Percentiles rank a stretch among this genome's conserved stretches.
These are phyloP conservation scores for Adelges cooleyi DNA, from an alignment of 1,140 invertebrate species.

Conservation along the genomic window DNA sequence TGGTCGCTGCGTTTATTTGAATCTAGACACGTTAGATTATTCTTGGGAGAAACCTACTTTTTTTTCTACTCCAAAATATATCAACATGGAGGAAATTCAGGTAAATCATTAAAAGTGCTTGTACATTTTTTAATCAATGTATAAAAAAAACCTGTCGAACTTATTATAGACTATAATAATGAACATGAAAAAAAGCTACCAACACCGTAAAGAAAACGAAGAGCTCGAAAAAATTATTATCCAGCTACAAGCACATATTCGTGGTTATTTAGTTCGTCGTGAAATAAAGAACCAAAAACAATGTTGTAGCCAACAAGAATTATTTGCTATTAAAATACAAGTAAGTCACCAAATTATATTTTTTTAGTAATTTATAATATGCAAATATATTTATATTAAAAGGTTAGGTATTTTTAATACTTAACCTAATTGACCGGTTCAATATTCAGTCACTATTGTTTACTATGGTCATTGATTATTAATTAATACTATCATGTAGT, in stretches of 20 bases:
- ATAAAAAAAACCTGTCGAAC: too few species aligned
- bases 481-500: too few species aligned
- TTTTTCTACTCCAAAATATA: neutral
- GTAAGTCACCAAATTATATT: too few species aligned
- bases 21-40: slow-evolving; percentile 37
- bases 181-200: slow-evolving; percentile 24
- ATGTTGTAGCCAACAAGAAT: neutral
- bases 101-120: neutral
- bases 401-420: slow-evolving; percentile 41
- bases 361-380: too few species aligned
- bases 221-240: slow-evolving; percentile 34
- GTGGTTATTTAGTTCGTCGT: slow-evolving; percentile 52
- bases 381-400: neutral
- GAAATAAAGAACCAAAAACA: slow-evolving; percentile 38
- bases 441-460: too few species aligned
- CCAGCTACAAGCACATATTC: slow-evolving; percentile 49
- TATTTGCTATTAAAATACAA: slow-evolving; percentile 17
- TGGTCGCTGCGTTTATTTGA: slow-evolving; percentile 38
- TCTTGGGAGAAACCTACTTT: slow-evolving; percentile 38
- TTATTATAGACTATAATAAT: slow-evolving; percentile 12
- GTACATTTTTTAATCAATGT: too few species aligned
- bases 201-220: slow-evolving; percentile 14
- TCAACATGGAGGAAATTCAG: slow-evolving; percentile 26
- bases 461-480: too few species aligned
- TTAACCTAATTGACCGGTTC: slow-evolving; percentile 43